phyloP scores from a whole-genome alignment of 2,113 vertebrate genomes.

The Zeus faber region DNA sequence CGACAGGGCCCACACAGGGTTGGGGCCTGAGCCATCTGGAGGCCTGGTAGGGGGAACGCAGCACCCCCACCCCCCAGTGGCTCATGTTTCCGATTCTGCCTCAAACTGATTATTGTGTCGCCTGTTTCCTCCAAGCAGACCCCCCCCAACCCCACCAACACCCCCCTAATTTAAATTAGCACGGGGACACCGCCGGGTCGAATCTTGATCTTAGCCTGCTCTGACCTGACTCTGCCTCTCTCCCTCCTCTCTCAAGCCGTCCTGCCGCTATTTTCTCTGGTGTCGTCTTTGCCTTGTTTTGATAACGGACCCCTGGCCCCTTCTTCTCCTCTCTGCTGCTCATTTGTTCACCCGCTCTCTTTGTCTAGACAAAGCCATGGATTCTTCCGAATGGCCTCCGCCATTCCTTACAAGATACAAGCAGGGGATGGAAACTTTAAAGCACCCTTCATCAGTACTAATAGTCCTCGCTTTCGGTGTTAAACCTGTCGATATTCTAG shows the following conservation, averaged over 20 bases:
- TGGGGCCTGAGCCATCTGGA: slow-evolving; percentile 68
- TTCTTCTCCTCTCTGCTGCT: neutral
- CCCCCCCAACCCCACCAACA: slow-evolving; percentile 6
- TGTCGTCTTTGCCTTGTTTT: neutral
- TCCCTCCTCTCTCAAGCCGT: neutral
- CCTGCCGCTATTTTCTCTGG: neutral
- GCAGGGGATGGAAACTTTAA: too few relatives aligned
- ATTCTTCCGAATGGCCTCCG: too few relatives aligned
- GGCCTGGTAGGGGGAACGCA: slow-evolving; percentile 46
- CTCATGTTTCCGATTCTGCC: slow-evolving; percentile 69
- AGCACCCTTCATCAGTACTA: too few relatives aligned
- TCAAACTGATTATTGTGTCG: slow-evolving; percentile 75
- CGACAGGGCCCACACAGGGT: slow-evolving; percentile 47
- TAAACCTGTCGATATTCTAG: too few relatives aligned
- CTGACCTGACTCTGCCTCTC: neutral
- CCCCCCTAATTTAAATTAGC: slow-evolving; percentile 60
- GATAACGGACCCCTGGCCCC: neutral
- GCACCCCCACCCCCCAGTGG: slow-evolving; percentile 28
- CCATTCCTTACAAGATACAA: too few relatives aligned
- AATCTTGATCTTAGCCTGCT: slow-evolving; percentile 45
- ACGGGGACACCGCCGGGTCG: slow-evolving; percentile 43
- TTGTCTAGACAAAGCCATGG: too few relatives aligned
- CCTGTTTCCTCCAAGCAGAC: slow-evolving; percentile 61
- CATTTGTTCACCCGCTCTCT: neutral
- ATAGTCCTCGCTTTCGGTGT: too few relatives aligned